Conservation (phyloP, 2,888 invertebrate species). For the Tachystola acroxantha region DNA sequence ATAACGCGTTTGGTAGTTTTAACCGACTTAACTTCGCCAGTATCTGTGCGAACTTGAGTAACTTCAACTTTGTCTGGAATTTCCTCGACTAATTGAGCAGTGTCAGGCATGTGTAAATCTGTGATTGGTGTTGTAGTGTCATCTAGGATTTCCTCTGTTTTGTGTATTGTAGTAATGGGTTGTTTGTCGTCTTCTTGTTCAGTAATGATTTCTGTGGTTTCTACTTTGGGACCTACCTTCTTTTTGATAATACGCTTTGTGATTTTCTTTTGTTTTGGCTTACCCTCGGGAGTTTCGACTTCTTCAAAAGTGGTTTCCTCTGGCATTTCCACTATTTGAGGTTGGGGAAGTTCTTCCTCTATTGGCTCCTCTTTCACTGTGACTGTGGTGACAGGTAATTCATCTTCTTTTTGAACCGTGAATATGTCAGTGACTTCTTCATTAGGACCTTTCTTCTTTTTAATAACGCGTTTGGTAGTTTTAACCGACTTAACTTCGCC, state of each 20-base stretch:
- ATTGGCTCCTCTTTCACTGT: slow-evolving; percentile 29
- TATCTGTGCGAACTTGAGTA: slow-evolving; percentile 46
- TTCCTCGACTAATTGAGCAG: slow-evolving; percentile 31
- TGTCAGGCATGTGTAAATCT: slow-evolving; percentile 11
- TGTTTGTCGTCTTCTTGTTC: slow-evolving; percentile 7
- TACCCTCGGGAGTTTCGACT: slow-evolving; percentile 27
- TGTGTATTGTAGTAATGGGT: slow-evolving; percentile 42
- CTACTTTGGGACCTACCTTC: slow-evolving; percentile 11
- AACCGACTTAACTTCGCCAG: slow-evolving; percentile 31
- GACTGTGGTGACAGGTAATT: slow-evolving; percentile 37
- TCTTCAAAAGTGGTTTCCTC: slow-evolving; percentile 23
- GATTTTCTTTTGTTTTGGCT: slow-evolving; percentile 20
- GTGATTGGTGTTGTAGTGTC: slow-evolving; percentile 17
- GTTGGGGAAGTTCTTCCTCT: slow-evolving; percentile 12
- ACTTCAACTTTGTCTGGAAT: slow-evolving; percentile 32
- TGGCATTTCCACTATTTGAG: slow-evolving; percentile 21
- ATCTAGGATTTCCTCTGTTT: slow-evolving; percentile 32
- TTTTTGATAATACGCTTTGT: slow-evolving; percentile 30
- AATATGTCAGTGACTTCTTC: slow-evolving; percentile 54
- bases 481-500: slow-evolving; percentile 29
- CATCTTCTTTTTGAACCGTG: slow-evolving; percentile 50
- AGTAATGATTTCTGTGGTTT: slow-evolving; percentile 32
- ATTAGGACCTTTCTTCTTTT: slow-evolving; percentile 15
- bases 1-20: slow-evolving; percentile 12
- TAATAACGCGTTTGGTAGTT: slow-evolving; percentile 28